Conservation (phyloP, 2,113 vertebrate genomes). For the Esox niger region DNA sequence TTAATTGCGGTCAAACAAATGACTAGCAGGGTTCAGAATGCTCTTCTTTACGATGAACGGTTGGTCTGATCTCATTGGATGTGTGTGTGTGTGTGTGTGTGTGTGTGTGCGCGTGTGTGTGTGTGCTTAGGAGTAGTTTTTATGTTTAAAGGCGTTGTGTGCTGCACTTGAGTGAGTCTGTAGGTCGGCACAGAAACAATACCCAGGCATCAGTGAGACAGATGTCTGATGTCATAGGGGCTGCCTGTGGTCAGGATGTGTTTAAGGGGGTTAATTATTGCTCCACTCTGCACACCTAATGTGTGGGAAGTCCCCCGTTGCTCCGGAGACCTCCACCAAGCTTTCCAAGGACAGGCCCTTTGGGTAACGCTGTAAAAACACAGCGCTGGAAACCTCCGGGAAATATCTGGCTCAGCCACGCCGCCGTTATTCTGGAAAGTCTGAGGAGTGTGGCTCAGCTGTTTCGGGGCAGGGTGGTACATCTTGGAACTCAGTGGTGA, state of each 20-base stretch:
- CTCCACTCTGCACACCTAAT: conserved; percentile 43
- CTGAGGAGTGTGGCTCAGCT: conserved; percentile 48
- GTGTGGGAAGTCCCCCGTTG: conserved; percentile 24
- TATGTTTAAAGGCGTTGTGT: neutral
- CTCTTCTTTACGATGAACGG: conserved; percentile 38
- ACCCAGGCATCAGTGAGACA: conserved; percentile 30
- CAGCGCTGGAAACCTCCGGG: conserved; percentile 46
- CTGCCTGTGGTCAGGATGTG: conserved; percentile 50
- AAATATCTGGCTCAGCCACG: conserved; percentile 46
- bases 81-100: conserved; percentile 42
- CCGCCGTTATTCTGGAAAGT: conserved; percentile 56
- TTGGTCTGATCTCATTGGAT: conserved; percentile 9
- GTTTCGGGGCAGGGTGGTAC: conserved; percentile 33
- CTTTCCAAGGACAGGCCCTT: conserved; percentile 46
- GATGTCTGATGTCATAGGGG: conserved; percentile 56
- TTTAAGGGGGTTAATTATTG: conserved; percentile 54
- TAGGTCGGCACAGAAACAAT: conserved; percentile 37
- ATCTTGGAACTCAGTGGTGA: conserved; percentile 17
- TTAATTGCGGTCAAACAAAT: conserved; percentile 76
- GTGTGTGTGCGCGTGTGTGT: neutral
- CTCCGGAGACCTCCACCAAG: conserved; percentile 29
- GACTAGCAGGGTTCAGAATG: conserved; percentile 68
- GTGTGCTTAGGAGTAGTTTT: neutral
- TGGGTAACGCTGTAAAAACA: conserved; percentile 55
- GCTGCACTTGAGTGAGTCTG: neutral